Evolutionary conservation across 2,113 vertebrate species (phyloP), one percentile per base, ranked within the genome.

Genomic region (Eubucco bourcierii): DNA sequence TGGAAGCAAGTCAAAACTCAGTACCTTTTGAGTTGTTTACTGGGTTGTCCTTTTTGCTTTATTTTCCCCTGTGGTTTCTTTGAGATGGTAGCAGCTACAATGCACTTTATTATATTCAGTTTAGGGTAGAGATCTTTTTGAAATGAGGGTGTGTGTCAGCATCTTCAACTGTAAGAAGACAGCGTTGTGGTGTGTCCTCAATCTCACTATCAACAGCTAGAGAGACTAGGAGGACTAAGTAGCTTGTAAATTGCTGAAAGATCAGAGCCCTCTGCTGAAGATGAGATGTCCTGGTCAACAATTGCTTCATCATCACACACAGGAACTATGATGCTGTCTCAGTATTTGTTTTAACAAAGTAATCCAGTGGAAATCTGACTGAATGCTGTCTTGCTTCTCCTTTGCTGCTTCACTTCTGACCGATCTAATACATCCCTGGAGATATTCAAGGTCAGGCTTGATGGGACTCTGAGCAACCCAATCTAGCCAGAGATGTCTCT

Each of bases 11-110:
- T 31, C 52, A 46, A 59, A 61, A 63, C 39, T 91, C 34, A 56
- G 37, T 60, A 50, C 0, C 4, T 4, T 15, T 12, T 3, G 72
- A 2, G 9, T 7, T 12, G 19, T 39, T 25, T 11, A 0, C 23
- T 52, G 11, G 23, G 0, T 37, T 12, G 15, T 33, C 15, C n/a
- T 47, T 33, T 83, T 55, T 39, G 1, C 27, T 71, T 65, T 88
- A 14, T 76, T 71, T 95, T 73, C 23, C 46, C 76, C 19, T 76
- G 46, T 79, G 67, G 59, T 73, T 92, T 84, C 39, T 87, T 90
- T 52, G 23, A 52, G 50, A 52, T 52, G 27, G 55, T 50, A 55
- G 50, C 17, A 31, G n/a, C 59, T 65, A 60, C 46, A 74, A 1
- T 63, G 68, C 29, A 12, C 2, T 5, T 2, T 66, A 52, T 13